phyloP scores from a whole-genome alignment of 2,113 vertebrate species.

The Pseudopipra pipra region DNA sequence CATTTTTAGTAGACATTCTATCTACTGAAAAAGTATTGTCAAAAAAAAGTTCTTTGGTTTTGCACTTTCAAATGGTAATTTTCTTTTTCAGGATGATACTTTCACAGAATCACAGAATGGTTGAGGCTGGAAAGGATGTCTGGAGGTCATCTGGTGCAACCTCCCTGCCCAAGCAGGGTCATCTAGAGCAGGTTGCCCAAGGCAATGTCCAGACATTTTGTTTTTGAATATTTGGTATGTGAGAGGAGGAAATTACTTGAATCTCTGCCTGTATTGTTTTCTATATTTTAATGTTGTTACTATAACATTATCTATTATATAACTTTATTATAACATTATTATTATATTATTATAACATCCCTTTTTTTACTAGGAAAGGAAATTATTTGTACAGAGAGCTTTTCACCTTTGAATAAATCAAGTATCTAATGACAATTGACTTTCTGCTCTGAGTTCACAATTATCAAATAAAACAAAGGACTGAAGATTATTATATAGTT shows the following conservation, averaged over 20 bases:
- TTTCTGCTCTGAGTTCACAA: background rate
- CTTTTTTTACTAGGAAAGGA: background rate
- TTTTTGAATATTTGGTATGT: background rate
- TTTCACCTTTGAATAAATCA: background rate
- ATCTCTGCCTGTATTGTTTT: background rate
- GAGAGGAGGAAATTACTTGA: background rate
- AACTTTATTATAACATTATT: background rate
- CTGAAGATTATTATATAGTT: background rate
- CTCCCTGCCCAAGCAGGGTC: background rate
- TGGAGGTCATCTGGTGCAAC: background rate
- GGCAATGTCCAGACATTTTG: background rate
- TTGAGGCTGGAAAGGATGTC: background rate
- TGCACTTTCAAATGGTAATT: background rate
- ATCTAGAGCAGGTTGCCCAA: background rate
- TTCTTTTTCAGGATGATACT: background rate
- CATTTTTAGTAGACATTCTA: background rate
- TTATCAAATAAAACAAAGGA: background rate
- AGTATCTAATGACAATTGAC: background rate
- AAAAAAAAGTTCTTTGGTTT: background rate
- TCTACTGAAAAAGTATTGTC: background rate
- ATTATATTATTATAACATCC: background rate
- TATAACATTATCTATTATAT: background rate
- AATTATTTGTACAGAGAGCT: background rate
- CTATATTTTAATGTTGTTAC: background rate
- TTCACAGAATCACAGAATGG: background rate